Percentiles rank a stretch among this genome's conserved stretches.
phyloP scores from a whole-genome alignment of 2,797 vertebrate genomes.

The Phrynocephalus guinanensis region DNA sequence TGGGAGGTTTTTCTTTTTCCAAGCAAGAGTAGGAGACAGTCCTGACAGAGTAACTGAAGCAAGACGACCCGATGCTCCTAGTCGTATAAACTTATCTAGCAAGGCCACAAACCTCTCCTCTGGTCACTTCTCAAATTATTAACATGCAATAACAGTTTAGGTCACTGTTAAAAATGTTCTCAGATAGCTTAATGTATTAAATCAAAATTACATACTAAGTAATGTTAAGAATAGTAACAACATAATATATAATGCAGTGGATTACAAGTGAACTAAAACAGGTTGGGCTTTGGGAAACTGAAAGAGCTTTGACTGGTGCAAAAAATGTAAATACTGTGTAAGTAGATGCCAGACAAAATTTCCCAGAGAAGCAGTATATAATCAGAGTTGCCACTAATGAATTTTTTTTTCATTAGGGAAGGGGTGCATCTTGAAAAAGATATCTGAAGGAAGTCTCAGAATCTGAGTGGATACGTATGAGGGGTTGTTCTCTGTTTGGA shows the following conservation, averaged over 20 bases:
- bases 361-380: too few species aligned
- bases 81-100: not conserved
- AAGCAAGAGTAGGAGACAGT: not conserved
- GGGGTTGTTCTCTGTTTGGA: not conserved
- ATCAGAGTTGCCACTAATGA: not conserved
- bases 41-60: not conserved
- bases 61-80: not conserved
- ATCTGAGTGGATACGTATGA: not conserved
- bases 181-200: not conserved
- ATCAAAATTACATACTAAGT: not conserved
- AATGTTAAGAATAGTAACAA: not conserved
- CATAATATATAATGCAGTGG: not conserved
- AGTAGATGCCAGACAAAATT: too few species aligned
- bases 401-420: too few species aligned
- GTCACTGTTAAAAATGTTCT: not conserved
- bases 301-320: not conserved
- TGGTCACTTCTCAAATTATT: not conserved
- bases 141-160: not conserved
- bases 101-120: not conserved
- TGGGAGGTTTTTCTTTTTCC: not conserved
- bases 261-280: not conserved
- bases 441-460: not conserved
- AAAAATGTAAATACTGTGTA: too few species aligned
- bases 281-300: not conserved
- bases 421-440: not conserved